A percentile compares a stretch with the other conserved stretches of the same genome.
Evolutionary conservation across 2,113 vertebrate species (phyloP).

Genomic region (Sinosuthora webbiana): DNA sequence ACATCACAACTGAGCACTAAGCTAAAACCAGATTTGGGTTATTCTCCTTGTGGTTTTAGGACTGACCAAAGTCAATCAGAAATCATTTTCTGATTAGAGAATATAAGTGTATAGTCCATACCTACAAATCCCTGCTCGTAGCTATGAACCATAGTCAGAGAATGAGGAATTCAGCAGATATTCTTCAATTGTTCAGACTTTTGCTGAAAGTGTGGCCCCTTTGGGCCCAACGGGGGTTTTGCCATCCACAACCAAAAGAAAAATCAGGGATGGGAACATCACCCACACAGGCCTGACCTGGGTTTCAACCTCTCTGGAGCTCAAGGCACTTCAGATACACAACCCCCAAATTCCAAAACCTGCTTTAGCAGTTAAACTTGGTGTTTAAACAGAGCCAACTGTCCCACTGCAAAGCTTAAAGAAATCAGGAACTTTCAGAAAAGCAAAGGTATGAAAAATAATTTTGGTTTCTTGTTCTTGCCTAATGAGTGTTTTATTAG

Average conservation of each 20-base stretch:
- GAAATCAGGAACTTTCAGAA: not conserved
- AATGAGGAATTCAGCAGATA: not conserved
- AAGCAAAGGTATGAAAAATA: not conserved
- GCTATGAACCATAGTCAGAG: not conserved
- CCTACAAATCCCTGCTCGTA: not conserved
- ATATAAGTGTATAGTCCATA: no score
- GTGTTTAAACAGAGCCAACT: not conserved
- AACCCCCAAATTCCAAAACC: not conserved
- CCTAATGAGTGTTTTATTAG: not conserved
- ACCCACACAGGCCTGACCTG: not conserved
- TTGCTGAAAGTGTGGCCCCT: not conserved
- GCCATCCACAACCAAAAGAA: not conserved
- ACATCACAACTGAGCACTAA: not conserved
- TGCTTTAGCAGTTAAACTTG: no score
- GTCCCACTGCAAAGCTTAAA: not conserved
- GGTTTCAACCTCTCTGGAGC: not conserved
- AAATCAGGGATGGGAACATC: not conserved
- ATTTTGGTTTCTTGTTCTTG: not conserved
- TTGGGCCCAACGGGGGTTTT: not conserved
- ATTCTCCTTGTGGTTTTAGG: not conserved
- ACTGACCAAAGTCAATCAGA: not conserved
- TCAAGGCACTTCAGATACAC: not conserved
- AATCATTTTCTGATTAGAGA: not conserved
- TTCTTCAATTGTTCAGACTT: not conserved
- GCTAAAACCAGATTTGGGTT: not conserved